Conservation (phyloP, 2,797 vertebrate genomes). For the Etheostoma nigrum region DNA sequence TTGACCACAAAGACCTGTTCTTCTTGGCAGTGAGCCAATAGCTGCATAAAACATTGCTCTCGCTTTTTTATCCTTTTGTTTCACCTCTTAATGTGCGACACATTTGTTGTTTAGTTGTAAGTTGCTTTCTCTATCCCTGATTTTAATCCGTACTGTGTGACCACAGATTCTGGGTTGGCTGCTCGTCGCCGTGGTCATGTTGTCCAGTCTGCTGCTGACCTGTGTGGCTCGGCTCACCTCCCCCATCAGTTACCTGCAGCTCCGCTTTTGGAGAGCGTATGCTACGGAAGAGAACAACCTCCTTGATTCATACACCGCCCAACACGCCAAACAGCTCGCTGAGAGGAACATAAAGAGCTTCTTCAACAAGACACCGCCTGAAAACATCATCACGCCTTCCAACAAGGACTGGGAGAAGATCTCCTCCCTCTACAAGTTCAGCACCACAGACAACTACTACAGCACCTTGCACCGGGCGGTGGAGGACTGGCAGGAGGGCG, state of each 20-base stretch:
- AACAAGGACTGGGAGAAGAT: constrained; percentile 80
- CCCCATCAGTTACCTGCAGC: constrained; percentile 82
- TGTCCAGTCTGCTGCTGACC: constrained; percentile 56
- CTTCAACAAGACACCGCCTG: constrained; percentile 68
- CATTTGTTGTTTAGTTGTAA: not conserved
- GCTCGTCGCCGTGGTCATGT: constrained; percentile 76
- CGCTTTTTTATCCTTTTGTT: not conserved
- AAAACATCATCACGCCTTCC: constrained; percentile 64
- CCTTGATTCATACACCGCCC: constrained; percentile 64
- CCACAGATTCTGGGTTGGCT: constrained; percentile 86
- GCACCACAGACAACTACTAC: constrained; percentile 68
- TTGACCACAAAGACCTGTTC: not conserved
- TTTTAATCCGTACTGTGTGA: not conserved
- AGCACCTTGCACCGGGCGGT: constrained; percentile 81
- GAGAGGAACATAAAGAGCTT: constrained; percentile 83
- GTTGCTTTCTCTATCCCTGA: not conserved
- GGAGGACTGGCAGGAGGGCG: not conserved
- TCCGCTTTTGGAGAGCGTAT: constrained; percentile 84
- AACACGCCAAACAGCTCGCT: constrained; percentile 82
- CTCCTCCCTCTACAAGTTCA: constrained; percentile 77
- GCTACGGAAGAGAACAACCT: constrained; percentile 72
- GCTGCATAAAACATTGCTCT: not conserved
- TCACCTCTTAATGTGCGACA: not conserved
- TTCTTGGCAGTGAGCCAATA: not conserved
- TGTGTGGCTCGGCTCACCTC: constrained; percentile 75